phyloP scores from a whole-genome alignment of 1,140 invertebrate species.

The Magallana gigas region DNA sequence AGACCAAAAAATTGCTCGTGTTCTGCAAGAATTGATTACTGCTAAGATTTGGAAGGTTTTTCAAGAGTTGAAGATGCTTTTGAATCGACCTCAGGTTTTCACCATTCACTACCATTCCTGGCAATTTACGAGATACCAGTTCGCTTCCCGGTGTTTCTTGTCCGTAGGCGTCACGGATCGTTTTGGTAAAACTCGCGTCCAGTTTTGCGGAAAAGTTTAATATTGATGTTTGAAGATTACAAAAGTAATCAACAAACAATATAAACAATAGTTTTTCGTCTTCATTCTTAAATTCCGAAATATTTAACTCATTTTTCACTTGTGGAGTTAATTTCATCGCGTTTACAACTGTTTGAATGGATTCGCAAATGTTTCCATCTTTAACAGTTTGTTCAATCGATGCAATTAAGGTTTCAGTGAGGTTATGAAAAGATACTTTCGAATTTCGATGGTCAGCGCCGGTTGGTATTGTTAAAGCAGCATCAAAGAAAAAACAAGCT shows the following conservation, averaged over 20 bases:
- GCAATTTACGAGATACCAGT: background rate
- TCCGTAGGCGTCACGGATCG: background rate
- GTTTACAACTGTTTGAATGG: background rate
- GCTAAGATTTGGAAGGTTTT: background rate
- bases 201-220: background rate
- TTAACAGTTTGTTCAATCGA: background rate
- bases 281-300: background rate
- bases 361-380: slow-evolving; percentile 11
- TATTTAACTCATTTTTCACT: no score
- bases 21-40: slow-evolving; percentile 6
- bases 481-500: slow-evolving; percentile 12
- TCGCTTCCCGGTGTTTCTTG: background rate
- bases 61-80: background rate
- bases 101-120: background rate
- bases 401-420: background rate
- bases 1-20: background rate
- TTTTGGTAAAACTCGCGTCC: background rate
- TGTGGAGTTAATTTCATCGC: background rate
- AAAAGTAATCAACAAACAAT: background rate
- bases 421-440: slow-evolving; percentile 1
- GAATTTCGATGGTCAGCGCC: slow-evolving; percentile 9
- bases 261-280: background rate
- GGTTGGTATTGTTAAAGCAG: background rate
- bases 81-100: background rate
- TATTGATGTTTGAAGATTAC: background rate